Conservation (phyloP, 2,113 vertebrate genomes). For the Amphiprion ocellaris region DNA sequence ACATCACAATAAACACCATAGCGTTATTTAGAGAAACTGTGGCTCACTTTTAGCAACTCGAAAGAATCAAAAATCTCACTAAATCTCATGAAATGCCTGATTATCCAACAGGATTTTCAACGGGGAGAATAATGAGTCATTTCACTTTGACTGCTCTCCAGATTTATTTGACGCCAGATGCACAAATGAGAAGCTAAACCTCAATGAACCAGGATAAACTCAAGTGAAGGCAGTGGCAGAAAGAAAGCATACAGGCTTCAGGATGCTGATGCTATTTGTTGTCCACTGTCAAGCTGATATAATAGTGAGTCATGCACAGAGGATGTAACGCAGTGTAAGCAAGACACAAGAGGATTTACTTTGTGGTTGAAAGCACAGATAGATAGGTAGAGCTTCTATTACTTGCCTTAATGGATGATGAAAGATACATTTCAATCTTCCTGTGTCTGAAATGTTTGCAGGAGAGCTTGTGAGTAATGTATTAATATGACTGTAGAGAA, state of each 20-base stretch:
- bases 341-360: constrained; percentile 8
- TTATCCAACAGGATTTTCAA: constrained; percentile 27
- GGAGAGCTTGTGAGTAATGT: background rate
- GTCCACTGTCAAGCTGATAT: background rate
- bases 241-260: constrained; percentile 2
- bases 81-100: constrained; percentile 35
- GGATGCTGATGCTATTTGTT: background rate
- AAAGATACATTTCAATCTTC: background rate
- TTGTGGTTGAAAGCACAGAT: constrained; percentile 5
- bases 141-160: constrained; percentile 35
- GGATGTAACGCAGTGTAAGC: background rate
- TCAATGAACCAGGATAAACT: constrained; percentile 45
- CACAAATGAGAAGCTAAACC: constrained; percentile 46
- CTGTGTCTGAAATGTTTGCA: background rate
- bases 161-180: constrained; percentile 38
- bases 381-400: background rate
- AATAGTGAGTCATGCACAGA: background rate
- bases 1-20: background rate
- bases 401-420: background rate
- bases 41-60: constrained; percentile 9
- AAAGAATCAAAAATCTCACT: constrained; percentile 24
- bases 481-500: background rate
- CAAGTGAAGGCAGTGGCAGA: constrained; percentile 13
- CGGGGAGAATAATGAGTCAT: constrained; percentile 57
- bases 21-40: constrained; percentile 9